Conservation (phyloP, 2,888 invertebrate species). For the Malachius bipustulatus region DNA sequence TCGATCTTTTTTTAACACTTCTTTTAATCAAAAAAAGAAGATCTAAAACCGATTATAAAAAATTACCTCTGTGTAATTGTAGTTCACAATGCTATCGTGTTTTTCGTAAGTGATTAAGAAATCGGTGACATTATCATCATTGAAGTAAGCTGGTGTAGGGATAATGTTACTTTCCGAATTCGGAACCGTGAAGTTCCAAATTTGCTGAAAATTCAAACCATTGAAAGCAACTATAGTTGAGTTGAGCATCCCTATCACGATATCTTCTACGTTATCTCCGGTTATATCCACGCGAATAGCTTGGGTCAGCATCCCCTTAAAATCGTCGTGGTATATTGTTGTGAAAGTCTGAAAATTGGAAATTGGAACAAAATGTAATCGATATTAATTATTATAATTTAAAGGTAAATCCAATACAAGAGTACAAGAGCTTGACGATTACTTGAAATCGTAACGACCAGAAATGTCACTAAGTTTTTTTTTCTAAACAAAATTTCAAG, state of each 20-base stretch:
- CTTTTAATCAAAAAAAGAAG: no score
- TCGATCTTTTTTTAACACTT: no score
- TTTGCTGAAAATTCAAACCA: slow-evolving; percentile 49
- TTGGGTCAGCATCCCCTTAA: slow-evolving; percentile 55
- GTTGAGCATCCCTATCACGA: slow-evolving; percentile 61
- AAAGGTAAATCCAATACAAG: no score
- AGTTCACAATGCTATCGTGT: slow-evolving; percentile 26
- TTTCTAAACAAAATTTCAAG: no score
- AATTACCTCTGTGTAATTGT: slow-evolving; percentile 51
- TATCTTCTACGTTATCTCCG: slow-evolving; percentile 57
- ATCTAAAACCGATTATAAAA: slow-evolving; percentile 4
- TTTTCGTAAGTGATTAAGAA: slow-evolving; percentile 56
- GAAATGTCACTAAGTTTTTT: no score
- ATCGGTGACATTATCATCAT: slow-evolving; percentile 64
- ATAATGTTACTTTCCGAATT: slow-evolving; percentile 60
- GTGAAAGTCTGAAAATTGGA: slow-evolving; percentile 41
- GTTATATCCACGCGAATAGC: slow-evolving; percentile 60
- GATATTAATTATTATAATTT: no score
- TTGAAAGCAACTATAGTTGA: slow-evolving; percentile 60
- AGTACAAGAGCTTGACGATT: no score
- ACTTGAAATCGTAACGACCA: no score
- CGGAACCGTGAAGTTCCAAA: slow-evolving; percentile 64
- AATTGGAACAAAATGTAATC: no score
- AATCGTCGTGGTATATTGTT: slow-evolving; percentile 44
- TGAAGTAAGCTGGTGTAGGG: slow-evolving; percentile 67